Evolutionary conservation across 1,140 invertebrate genomes (phyloP).

Genomic region (Panagrolaimus sp.): DNA sequence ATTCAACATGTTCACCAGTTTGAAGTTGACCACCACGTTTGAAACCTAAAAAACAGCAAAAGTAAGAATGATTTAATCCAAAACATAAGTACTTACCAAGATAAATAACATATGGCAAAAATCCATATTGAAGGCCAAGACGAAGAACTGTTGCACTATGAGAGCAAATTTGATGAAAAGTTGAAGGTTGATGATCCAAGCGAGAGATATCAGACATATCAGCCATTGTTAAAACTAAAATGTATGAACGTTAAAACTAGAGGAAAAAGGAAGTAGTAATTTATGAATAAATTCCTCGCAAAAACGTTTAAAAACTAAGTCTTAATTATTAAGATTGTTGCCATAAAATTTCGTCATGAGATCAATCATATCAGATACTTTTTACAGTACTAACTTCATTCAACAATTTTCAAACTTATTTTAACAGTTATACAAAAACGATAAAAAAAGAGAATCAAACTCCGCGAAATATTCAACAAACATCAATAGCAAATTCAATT

Average conservation of each 20-base stretch:
- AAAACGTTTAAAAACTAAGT: no score
- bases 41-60: slow-evolving; percentile 14
- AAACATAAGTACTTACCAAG: slow-evolving; percentile 8
- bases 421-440: no score
- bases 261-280: no score
- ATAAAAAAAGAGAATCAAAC: no score
- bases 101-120: slow-evolving; percentile 22
- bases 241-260: neutral
- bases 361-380: no score
- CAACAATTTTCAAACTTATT: no score
- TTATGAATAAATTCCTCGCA: no score
- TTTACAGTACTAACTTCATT: no score
- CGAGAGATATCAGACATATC: neutral
- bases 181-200: neutral
- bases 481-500: no score
- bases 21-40: slow-evolving; percentile 16
- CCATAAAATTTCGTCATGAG: no score
- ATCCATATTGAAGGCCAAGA: slow-evolving; percentile 20
- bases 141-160: slow-evolving; percentile 10
- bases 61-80: neutral
- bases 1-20: slow-evolving; percentile 17
- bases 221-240: neutral
- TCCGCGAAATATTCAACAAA: no score
- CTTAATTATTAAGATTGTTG: no score
- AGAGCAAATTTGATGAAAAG: neutral